These are phyloP conservation scores for Anguilla japonica DNA, from an alignment of 2,113 vertebrate genomes.

Conservation along the genomic window DNA sequence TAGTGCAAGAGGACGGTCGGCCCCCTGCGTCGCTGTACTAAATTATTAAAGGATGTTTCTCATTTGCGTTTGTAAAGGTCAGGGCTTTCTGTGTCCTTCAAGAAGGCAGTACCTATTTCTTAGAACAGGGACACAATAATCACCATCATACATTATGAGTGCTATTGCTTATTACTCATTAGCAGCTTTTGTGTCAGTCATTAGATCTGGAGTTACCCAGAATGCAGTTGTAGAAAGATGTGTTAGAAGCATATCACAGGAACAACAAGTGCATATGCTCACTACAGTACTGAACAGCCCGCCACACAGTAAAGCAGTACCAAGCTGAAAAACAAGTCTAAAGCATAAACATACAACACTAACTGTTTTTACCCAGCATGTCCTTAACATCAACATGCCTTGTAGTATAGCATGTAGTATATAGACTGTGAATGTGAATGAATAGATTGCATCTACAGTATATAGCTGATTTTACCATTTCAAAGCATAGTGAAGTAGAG, in stretches of 20 bases:
- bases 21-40: constrained; percentile 56
- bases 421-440: no score
- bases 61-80: constrained; percentile 64
- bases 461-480: no score
- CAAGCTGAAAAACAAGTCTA: neutral
- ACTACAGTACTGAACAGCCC: neutral
- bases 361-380: neutral
- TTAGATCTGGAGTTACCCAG: neutral
- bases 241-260: neutral
- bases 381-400: neutral
- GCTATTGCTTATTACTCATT: neutral
- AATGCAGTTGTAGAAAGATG: neutral
- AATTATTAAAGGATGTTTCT: constrained; percentile 73
- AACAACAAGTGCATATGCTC: neutral
- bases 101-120: neutral
- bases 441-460: no score
- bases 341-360: neutral
- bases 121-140: neutral
- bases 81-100: neutral
- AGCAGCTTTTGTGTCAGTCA: no score
- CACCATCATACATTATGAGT: neutral
- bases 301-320: neutral
- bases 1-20: constrained; percentile 55
- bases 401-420: no score
- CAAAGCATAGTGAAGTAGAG: no score